Evolutionary conservation across 1,140 invertebrate species (phyloP).

Genomic region (Vanessa atalanta): DNA sequence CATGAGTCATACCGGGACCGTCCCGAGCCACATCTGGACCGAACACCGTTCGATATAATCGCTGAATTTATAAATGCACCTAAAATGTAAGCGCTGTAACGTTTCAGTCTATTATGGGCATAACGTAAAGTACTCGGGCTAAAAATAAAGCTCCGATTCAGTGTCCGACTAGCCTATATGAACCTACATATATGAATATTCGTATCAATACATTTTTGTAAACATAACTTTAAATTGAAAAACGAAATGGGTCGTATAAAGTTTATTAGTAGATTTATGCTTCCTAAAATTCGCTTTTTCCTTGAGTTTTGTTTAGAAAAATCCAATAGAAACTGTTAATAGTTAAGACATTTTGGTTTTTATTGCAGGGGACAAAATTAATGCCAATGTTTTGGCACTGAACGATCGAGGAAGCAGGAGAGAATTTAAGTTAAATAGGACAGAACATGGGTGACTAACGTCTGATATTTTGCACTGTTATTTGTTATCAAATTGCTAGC

Average conservation of each 20-base stretch:
- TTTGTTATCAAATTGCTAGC: conserved; percentile 52
- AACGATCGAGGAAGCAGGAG: conserved; percentile 39
- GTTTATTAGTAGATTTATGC: conserved; percentile 15
- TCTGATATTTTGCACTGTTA: conserved; percentile 47
- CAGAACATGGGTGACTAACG: conserved; percentile 50
- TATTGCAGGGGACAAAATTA: conserved; percentile 26
- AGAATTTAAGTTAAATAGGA: conserved; percentile 44
- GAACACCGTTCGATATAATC: conserved; percentile 41
- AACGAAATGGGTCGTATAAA: conserved; percentile 9
- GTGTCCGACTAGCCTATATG: neutral
- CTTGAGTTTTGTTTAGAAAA: conserved; percentile 19
- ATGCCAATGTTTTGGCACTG: conserved; percentile 34
- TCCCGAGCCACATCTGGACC: conserved; percentile 73
- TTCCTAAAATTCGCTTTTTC: conserved; percentile 1
- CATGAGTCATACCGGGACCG: conserved; percentile 69
- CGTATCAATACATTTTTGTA: conserved; percentile 10
- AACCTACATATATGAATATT: neutral
- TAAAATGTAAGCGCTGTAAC: conserved; percentile 33
- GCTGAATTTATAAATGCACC: conserved; percentile 58
- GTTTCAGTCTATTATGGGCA: conserved; percentile 36
- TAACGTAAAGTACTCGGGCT: conserved; percentile 9
- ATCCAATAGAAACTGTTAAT: conserved; percentile 6
- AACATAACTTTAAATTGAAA: neutral
- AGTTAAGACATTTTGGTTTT: conserved; percentile 20
- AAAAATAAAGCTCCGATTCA: conserved; percentile 25